These are phyloP conservation scores for Diachrysia chrysitis DNA, from an alignment of 2,888 invertebrate species.

Conservation along the genomic window DNA sequence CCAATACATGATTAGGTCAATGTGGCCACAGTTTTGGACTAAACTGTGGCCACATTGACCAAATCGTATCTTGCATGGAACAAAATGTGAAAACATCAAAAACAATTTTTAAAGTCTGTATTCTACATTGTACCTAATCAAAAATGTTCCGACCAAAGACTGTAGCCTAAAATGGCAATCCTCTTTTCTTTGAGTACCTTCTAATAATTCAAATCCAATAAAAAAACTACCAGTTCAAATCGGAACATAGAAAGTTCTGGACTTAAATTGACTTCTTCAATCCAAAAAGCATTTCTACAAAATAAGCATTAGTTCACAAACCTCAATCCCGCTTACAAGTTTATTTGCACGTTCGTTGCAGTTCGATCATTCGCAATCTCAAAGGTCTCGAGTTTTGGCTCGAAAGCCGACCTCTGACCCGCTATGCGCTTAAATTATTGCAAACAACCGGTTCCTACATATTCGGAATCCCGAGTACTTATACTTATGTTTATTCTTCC, in stretches of 20 bases:
- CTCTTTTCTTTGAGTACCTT: too few species aligned
- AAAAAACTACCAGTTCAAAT: neutral
- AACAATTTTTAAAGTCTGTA: too few species aligned
- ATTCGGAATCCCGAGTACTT: slow-evolving; percentile 62
- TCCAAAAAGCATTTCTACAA: neutral
- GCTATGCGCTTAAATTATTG: slow-evolving; percentile 69
- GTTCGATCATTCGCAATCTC: slow-evolving; percentile 39
- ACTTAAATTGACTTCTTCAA: neutral
- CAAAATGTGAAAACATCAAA: neutral
- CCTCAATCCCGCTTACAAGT: slow-evolving; percentile 17
- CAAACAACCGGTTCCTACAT: slow-evolving; percentile 72
- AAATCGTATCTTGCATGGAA: too few species aligned
- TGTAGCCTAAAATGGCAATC: too few species aligned
- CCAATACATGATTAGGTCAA: too few species aligned
- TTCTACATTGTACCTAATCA: too few species aligned
- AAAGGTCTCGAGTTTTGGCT: slow-evolving; percentile 59
- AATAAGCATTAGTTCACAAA: neutral
- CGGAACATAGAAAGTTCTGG: neutral
- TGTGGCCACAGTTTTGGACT: too few species aligned
- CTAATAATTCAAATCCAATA: neutral
- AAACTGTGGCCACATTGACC: too few species aligned
- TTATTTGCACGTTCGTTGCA: slow-evolving; percentile 36
- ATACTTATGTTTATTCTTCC: slow-evolving; percentile 46
- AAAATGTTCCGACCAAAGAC: too few species aligned
- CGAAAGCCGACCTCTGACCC: slow-evolving; percentile 72